Conservation (phyloP, 23 tunicate species). For the Aplidium turbinatum region DNA sequence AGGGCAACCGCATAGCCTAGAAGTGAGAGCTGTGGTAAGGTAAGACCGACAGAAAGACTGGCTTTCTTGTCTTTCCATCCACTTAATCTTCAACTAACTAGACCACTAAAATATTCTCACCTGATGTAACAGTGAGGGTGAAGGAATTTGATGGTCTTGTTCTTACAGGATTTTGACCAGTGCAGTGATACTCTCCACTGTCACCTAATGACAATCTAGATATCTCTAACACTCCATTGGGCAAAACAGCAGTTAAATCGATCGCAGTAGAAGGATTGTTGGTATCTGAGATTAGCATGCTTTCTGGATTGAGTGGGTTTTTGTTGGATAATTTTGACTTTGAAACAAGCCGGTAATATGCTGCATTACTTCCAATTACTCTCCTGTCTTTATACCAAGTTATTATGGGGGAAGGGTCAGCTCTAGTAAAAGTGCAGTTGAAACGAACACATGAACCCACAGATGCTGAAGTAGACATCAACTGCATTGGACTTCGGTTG, state of each 20-base stretch:
- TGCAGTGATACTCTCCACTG: slow-evolving; percentile 5
- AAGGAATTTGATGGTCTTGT: not conserved
- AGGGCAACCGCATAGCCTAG: too few relatives aligned
- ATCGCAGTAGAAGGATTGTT: not conserved
- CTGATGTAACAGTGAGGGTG: not conserved
- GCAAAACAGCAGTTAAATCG: not conserved
- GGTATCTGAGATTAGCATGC: too few relatives aligned
- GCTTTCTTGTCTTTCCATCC: too few relatives aligned
- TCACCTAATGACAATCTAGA: not conserved
- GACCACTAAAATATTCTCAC: not conserved
- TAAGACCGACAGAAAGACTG: too few relatives aligned
- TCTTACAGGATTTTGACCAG: not conserved
- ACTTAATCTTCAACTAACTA: too few relatives aligned
- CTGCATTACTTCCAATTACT: slow-evolving; percentile 3
- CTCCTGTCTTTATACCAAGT: slow-evolving; percentile 4
- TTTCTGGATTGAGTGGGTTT: not conserved
- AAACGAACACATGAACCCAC: not conserved
- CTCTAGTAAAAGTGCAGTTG: not conserved
- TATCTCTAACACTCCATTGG: slow-evolving; percentile 10
- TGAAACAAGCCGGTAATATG: not conserved
- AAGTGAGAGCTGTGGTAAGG: too few relatives aligned
- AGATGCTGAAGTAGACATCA: not conserved
- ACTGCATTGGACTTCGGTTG: too few relatives aligned
- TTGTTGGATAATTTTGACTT: not conserved
- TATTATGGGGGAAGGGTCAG: not conserved